These are phyloP conservation scores for Oryzias celebensis DNA, from an alignment of 2,113 vertebrate genomes.

Conservation along the genomic window DNA sequence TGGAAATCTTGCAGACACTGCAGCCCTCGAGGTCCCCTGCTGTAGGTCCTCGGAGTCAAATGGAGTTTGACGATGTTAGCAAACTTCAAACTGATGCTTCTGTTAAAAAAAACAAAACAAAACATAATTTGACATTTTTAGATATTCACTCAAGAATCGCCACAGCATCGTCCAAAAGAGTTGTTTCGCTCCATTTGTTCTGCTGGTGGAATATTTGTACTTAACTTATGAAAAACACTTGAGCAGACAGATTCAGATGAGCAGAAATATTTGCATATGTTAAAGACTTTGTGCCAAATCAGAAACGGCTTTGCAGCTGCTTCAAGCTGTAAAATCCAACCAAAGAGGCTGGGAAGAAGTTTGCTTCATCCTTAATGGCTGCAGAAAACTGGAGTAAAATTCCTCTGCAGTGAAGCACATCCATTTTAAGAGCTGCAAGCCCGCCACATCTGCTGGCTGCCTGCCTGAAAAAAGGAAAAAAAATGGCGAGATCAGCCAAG, in stretches of 20 bases:
- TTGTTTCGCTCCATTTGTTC: too few species aligned
- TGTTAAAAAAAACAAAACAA: neutral
- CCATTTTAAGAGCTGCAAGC: conserved; percentile 45
- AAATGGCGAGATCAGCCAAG: conserved; percentile 16
- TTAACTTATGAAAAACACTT: too few species aligned
- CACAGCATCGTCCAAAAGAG: too few species aligned
- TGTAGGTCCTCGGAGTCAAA: conserved; percentile 26
- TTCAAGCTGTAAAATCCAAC: conserved; percentile 1
- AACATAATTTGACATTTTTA: too few species aligned
- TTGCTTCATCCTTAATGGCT: conserved; percentile 58
- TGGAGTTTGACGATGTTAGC: conserved; percentile 33
- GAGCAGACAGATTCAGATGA: too few species aligned
- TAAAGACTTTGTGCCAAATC: too few species aligned
- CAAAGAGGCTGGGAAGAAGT: conserved; percentile 13
- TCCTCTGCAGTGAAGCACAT: conserved; percentile 68
- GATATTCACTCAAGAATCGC: neutral
- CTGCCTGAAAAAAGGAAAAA: conserved; percentile 19
- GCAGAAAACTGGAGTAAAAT: conserved; percentile 44
- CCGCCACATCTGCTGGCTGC: conserved; percentile 70
- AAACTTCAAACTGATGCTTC: conserved; percentile 1
- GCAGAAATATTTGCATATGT: too few species aligned
- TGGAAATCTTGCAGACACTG: too few species aligned
- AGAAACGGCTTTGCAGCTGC: conserved; percentile 15
- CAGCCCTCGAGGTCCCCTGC: too few species aligned
- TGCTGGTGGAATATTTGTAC: too few species aligned